These are phyloP conservation scores for Plebejus melissa DNA, from an alignment of 2,888 invertebrate genomes.

Conservation along the genomic window DNA sequence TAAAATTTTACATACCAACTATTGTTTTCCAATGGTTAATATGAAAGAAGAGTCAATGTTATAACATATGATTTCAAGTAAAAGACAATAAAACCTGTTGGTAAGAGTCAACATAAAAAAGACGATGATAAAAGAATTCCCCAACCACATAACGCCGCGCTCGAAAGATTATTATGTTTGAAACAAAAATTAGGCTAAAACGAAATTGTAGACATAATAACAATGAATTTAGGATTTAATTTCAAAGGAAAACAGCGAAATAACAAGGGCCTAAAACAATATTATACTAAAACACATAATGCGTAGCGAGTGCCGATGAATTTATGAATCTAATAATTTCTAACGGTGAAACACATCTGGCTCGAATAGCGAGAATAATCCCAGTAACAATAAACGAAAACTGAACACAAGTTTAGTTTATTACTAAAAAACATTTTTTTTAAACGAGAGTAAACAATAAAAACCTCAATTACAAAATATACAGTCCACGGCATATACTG, in stretches of 20 bases:
- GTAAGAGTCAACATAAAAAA: neutral
- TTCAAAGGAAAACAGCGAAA: neutral
- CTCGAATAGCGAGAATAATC: constrained; percentile 30
- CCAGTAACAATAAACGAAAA: constrained; percentile 30
- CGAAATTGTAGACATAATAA: constrained; percentile 9
- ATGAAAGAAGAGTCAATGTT: constrained; percentile 67
- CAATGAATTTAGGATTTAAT: constrained; percentile 12
- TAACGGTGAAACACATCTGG: constrained; percentile 31
- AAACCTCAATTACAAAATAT: neutral
- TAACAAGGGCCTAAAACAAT: constrained; percentile 19
- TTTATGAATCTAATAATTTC: constrained; percentile 15
- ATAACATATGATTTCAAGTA: constrained; percentile 35
- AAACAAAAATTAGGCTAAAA: constrained; percentile 38
- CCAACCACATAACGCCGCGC: neutral
- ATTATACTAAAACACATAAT: neutral
- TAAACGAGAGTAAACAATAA: constrained; percentile 32
- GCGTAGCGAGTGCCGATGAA: constrained; percentile 11
- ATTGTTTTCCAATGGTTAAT: constrained; percentile 62
- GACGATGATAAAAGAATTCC: neutral
- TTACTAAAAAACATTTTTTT: neutral
- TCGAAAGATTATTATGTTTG: neutral
- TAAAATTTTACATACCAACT: constrained; percentile 71
- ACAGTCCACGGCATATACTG: neutral
- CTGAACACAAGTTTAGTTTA: constrained; percentile 34
- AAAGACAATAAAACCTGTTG: neutral